Base-by-base conservation (phyloP, 2,113 vertebrate genomes). In the Tinamus guttatus region DNA sequence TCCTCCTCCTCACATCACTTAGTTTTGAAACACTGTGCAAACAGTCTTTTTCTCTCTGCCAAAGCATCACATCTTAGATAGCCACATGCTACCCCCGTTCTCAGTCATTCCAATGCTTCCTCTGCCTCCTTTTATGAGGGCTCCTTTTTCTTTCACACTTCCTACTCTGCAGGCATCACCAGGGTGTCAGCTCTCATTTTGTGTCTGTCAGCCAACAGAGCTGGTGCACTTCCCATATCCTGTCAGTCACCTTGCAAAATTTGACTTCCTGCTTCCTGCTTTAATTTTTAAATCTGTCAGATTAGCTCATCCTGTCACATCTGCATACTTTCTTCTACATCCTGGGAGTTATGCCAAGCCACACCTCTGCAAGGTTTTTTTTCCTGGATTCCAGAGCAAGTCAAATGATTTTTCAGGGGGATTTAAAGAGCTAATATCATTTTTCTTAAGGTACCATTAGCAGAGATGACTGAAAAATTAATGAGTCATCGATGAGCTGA, bases 41-140 rank as follows among this genome's bases (percentile, higher is more conserved):
- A 19, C 68, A 71, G 28, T 28, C 54, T 56, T 56, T 17, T 15
- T 56, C 68, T 71, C 22, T 45, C 25, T 9, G 3, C 17, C 1
- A 4, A 83, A 32, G 63, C 45, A 75, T 30, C 36, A n/a, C 0
- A 0, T 49, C 24, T 49, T 49, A 49, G 27, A 63, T 21, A 9
- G 18, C 36, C 45, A 32, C 0, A 1, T 16, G 58, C 63, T 2
- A 73, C 13, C 36, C 22, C 11, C 13, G 5, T 30, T 70, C 60
- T 45, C 27, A 45, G 22, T 28, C 27, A 22, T 87, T 54, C 22
- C 54, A 85, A 24, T 0, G 0, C 21, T 60, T 59, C 24, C 49
- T 60, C 0, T 0, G 30, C 24, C 15, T 85, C 15, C 21, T 36
- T 9, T 6, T 13, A 7, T 5, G 18, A 76, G 5, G 8, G 11